These are phyloP conservation scores for Hipposideros larvatus DNA, from an alignment of 2,797 vertebrate genomes.

Conservation along the genomic window DNA sequence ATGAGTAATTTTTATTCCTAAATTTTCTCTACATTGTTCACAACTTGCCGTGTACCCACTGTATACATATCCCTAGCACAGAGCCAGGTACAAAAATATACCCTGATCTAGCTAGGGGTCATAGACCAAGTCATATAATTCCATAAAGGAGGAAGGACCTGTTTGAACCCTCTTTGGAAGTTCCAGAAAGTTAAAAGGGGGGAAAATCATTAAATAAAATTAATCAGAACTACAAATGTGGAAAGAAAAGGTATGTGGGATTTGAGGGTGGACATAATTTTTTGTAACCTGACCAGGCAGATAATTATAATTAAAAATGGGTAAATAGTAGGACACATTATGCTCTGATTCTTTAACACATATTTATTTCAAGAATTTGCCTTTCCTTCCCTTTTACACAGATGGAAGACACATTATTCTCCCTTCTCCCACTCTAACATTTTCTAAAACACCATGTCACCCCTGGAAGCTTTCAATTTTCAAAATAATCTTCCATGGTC, in stretches of 20 bases:
- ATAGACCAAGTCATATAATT: not conserved
- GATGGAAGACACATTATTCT: not conserved
- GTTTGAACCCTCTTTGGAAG: not conserved
- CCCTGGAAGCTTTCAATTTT: constrained; percentile 17
- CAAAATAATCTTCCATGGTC: constrained; percentile 42
- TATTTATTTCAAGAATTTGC: constrained; percentile 30
- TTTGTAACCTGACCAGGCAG: not conserved
- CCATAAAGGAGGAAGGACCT: not conserved
- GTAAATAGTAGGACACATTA: not conserved
- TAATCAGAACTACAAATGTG: constrained; percentile 1
- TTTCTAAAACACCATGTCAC: constrained; percentile 25
- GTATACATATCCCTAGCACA: not conserved
- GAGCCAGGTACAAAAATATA: not conserved
- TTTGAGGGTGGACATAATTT: not conserved
- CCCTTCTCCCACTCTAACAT: not conserved
- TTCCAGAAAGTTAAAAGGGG: not conserved
- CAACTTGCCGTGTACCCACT: not conserved
- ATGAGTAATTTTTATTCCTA: not conserved
- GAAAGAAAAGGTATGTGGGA: not conserved
- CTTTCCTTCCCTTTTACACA: not conserved
- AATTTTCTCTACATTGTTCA: not conserved
- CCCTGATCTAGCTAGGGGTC: not conserved
- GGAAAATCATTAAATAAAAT: not conserved
- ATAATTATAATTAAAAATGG: constrained; percentile 36
- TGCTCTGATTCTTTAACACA: not conserved